Conservation (phyloP, 1,140 invertebrate genomes). For the fruit fly (Drosophila melanogaster) region DNA sequence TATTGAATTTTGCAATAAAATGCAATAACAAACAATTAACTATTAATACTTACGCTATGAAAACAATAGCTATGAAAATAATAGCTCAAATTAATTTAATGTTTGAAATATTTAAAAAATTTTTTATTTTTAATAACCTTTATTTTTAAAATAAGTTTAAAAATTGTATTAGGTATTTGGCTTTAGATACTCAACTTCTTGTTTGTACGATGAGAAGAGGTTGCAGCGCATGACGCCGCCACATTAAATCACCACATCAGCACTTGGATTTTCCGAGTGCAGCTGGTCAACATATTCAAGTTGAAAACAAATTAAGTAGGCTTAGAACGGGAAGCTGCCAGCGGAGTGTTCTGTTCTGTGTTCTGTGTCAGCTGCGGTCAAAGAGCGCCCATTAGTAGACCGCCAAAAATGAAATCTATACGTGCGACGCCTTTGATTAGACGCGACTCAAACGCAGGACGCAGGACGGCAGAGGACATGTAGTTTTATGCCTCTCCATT, state of each 20-base stretch:
- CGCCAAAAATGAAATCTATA: constrained; percentile 77
- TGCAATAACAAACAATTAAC: too few species aligned
- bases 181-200: rapidly evolving
- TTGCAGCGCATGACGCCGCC: constrained; percentile 3
- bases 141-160: too few species aligned
- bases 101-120: too few species aligned
- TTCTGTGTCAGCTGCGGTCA: constrained; percentile 60
- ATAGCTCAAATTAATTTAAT: too few species aligned
- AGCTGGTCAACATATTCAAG: constrained; percentile 62
- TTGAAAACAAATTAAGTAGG: constrained; percentile 60
- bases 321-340: constrained; percentile 10
- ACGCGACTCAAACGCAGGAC: constrained; percentile 33
- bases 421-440: constrained; percentile 77
- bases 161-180: not conserved
- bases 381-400: constrained; percentile 69
- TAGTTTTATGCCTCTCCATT: not conserved
- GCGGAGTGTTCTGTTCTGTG: constrained; percentile 14
- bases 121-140: too few species aligned
- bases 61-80: too few species aligned
- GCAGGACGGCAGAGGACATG: constrained; percentile 17
- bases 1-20: too few species aligned
- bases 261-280: constrained; percentile 29
- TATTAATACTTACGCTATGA: too few species aligned
- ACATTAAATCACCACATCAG: constrained; percentile 62
- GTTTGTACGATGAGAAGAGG: not conserved